These are phyloP conservation scores for Drosophila asahinai DNA, from an alignment of 1,140 invertebrate genomes.

Conservation along the genomic window DNA sequence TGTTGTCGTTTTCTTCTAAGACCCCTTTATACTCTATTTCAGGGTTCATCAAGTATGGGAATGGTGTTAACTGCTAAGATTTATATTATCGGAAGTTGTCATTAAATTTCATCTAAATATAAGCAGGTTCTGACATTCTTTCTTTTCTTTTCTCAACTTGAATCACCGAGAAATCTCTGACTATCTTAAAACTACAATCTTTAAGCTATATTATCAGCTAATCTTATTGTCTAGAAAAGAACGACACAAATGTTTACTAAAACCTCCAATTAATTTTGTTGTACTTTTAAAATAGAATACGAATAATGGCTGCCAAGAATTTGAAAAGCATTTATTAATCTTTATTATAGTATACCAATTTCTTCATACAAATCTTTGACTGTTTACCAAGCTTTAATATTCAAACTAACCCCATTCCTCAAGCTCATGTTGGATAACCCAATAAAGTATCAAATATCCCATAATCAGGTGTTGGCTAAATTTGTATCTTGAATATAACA, in stretches of 20 bases:
- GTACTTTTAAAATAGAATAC: no score
- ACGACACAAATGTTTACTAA: no score
- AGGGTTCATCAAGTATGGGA: not conserved
- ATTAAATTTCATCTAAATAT: not conserved
- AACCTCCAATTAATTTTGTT: not conserved
- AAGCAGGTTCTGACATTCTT: not conserved
- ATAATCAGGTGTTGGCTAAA: slow-evolving; percentile 18
- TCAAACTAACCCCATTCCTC: not conserved
- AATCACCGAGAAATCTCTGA: not conserved
- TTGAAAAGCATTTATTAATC: not conserved
- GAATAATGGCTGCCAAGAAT: not conserved
- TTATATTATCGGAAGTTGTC: not conserved
- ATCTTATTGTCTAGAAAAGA: not conserved
- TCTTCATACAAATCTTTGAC: no score
- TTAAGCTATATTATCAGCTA: not conserved
- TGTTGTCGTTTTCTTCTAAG: slow-evolving; percentile 26
- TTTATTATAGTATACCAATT: not conserved
- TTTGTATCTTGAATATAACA: slow-evolving; percentile 16
- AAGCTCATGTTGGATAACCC: slow-evolving; percentile 7
- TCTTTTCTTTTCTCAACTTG: not conserved
- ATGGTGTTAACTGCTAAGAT: not conserved
- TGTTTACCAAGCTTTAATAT: no score
- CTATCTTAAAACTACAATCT: not conserved
- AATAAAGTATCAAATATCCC: slow-evolving; percentile 35
- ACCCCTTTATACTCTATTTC: slow-evolving; percentile 27